Percentiles rank a stretch among this genome's conserved stretches.
Evolutionary conservation across 2,113 vertebrate genomes (phyloP).

Genomic region (Gymnobelideus leadbeateri): DNA sequence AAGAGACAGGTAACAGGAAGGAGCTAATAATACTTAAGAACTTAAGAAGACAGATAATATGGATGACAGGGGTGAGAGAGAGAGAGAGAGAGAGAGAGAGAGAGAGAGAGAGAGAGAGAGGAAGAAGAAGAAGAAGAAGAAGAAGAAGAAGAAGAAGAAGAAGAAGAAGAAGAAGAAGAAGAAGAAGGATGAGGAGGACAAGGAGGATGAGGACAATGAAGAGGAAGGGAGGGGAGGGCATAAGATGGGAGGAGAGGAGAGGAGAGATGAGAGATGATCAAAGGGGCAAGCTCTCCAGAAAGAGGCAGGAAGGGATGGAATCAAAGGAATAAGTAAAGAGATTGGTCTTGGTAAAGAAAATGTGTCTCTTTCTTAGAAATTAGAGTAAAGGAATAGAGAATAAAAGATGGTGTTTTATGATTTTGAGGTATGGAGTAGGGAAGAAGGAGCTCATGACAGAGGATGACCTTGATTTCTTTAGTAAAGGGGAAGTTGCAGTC

Average conservation of each 20-base stretch:
- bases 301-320: neutral
- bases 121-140: too few species aligned
- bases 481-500: neutral
- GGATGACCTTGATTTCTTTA: neutral
- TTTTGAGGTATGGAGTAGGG: too few species aligned
- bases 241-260: neutral
- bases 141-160: too few species aligned
- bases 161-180: too few species aligned
- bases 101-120: neutral
- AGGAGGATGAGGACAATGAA: neutral
- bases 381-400: too few species aligned
- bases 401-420: too few species aligned
- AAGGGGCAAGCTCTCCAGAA: neutral
- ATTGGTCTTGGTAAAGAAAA: neutral
- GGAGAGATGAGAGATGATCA: neutral
- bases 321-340: neutral
- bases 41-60: too few species aligned
- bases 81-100: neutral
- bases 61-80: too few species aligned
- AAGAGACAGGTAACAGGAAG: neutral
- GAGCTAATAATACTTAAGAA: neutral
- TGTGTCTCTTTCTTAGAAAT: too few species aligned
- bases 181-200: too few species aligned
- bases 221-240: neutral
- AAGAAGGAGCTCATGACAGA: neutral